Evolutionary conservation across 1,140 invertebrate species (phyloP), one percentile per base, ranked within the genome.

Genomic region (Pachyrhynchus sulphureomaculatus): DNA sequence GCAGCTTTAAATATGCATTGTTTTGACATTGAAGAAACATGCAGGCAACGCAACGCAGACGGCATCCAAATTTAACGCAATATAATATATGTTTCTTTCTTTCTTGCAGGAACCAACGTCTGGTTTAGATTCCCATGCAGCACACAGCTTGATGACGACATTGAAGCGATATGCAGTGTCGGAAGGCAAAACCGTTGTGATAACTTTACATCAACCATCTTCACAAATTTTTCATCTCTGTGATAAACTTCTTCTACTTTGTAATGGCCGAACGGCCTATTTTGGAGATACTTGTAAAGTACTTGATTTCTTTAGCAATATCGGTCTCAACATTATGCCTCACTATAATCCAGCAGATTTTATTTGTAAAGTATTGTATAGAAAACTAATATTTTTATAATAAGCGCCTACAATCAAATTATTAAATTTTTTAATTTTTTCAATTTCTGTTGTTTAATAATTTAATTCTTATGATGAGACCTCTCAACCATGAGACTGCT

Each of bases 141-240:
- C 91, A 9, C 84, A 86, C 62, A 86, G 83, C 64, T 70, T 93
- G 44, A 92, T 93, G 80, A 78, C 81, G 51, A 86, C 84, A 44
- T 75, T 93, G 45, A 90, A 91, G 75, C 81, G 84, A 24, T 91
- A 89, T 67, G 89, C 89, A 0, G 83, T 86, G 54, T 83, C 88
- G 60, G 88, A 90, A 74, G 84, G 88, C 45, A 93, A 92, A 76
- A 90, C 88, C 2, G 84, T 93, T 24, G 86, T 93, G 29, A 83
- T 91, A 17, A 91, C 90, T 18, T 87, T 93, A 9, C 91, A 94
- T 76, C 91, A 94, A 74, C 91, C 91, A 0, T 92, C 90, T 29
- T 93, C 90, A 41, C 88, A 92, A 76, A 92, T 93, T 76, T 94
- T 93, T 75, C 88, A 91, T 77, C 88, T 90, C 81, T 92, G 93